Evolutionary conservation across 2,113 vertebrate genomes (phyloP).

Genomic region (Alligator mississippiensis): DNA sequence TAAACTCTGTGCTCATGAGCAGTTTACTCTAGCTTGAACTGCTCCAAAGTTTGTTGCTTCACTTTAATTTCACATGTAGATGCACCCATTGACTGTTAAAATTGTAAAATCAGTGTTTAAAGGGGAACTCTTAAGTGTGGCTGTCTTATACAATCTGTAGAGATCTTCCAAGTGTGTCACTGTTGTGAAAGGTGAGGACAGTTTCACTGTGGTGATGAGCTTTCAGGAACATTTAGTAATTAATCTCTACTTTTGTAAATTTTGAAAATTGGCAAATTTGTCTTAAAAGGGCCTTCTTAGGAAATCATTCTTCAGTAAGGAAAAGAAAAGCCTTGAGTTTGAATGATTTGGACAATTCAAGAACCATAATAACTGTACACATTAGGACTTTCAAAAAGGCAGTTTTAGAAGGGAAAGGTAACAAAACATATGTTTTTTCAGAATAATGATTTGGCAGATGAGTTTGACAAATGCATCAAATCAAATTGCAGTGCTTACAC

Average conservation of each 20-base stretch:
- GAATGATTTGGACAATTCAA: constrained; percentile 24
- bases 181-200: constrained; percentile 1
- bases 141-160: neutral
- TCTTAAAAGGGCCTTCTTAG: constrained; percentile 29
- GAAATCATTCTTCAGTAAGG: neutral
- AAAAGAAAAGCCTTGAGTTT: neutral
- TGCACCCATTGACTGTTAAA: neutral
- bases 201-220: constrained; percentile 36
- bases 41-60: too few species aligned
- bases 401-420: neutral
- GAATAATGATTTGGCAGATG: neutral
- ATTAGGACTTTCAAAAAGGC: neutral
- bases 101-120: constrained; percentile 30
- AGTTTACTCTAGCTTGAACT: too few species aligned
- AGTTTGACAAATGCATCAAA: neutral
- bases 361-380: neutral
- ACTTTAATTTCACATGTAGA: too few species aligned
- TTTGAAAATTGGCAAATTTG: constrained; percentile 29
- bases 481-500: neutral
- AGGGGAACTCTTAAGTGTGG: neutral
- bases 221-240: constrained; percentile 46
- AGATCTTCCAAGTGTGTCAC: constrained; percentile 32
- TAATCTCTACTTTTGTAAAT: constrained; percentile 53
- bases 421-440: neutral
- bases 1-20: too few species aligned